Evolutionary conservation across 2,888 invertebrate species (phyloP), one percentile per base, ranked within the genome.

Genomic region (Pycnomerus fuliginosus): DNA sequence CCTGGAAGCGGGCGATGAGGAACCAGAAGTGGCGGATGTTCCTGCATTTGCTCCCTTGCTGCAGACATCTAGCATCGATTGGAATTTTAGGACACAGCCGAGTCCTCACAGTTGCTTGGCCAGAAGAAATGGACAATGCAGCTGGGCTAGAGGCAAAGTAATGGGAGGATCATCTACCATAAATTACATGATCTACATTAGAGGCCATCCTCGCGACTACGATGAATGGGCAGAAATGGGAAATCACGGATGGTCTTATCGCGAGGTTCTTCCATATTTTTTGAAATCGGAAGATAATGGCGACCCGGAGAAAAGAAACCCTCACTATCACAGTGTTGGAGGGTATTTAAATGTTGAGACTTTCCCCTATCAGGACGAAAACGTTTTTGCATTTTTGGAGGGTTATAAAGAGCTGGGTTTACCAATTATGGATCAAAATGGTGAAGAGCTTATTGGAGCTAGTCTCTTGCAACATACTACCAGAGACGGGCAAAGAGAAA

Each of bases 181-280:
- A 11, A 85, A 85, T 69, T 81, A 80, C 64, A 76, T 85, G 79
- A 78, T 79, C n/a, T 82, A 82, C 64, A 78, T 79, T 45, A 68
- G 82, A 59, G 82, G 81, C 0, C 76, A 77, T 48, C 76, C 73
- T 22, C 64, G 72, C 31, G 84, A 84, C 61, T 85, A 82, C 61
- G 81, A 84, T 53, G 72, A 74, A 34, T 85, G 85, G 85, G 80
- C 77, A 7, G 72, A 74, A 16, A 62, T 76, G 24, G 84, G 80
- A 1, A 83, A 82, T 56, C 69, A 71, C 34, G 83, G 82, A 3
- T 84, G 84, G 84, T 78, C 77, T 37, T 84, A 77, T 59, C 62
- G 71, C 29, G 79, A 82, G 51, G 81, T 83, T 0, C 70, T 87
- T 10, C 84, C 84, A 0, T 88, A 87, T 63, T 88, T 83, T 65